phyloP scores from a whole-genome alignment of 2,888 invertebrate genomes.

The Melanchra persicariae region DNA sequence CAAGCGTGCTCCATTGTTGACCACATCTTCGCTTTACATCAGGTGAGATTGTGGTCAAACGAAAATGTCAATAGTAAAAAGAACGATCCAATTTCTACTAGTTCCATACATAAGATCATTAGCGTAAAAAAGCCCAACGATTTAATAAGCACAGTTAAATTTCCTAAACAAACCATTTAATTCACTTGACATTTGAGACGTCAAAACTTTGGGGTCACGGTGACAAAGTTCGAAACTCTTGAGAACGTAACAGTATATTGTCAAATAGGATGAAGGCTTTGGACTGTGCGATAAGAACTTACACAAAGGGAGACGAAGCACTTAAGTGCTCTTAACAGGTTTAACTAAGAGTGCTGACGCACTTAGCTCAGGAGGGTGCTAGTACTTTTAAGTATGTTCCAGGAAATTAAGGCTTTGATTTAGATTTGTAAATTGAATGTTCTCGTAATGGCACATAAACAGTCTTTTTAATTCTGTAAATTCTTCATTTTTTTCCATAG shows the following conservation, averaged over 20 bases:
- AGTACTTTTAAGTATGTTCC: slow-evolving; percentile 13
- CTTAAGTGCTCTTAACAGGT: slow-evolving; percentile 50
- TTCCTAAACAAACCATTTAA: slow-evolving; percentile 3
- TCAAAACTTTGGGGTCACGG: slow-evolving; percentile 2
- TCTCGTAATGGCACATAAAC: neutral
- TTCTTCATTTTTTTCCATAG: too few species aligned
- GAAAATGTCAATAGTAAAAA: too few species aligned
- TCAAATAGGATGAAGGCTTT: slow-evolving; percentile 36
- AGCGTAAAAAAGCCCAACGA: too few species aligned
- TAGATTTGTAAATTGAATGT: neutral
- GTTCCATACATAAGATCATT: too few species aligned
- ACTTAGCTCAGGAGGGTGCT: slow-evolving; percentile 24
- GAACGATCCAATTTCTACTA: too few species aligned
- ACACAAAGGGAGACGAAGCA: slow-evolving; percentile 42
- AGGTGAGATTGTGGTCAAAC: too few species aligned
- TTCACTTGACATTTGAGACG: slow-evolving; percentile 6
- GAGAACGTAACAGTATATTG: slow-evolving; percentile 36
- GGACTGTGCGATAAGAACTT: slow-evolving; percentile 47
- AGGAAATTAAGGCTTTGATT: slow-evolving; percentile 26
- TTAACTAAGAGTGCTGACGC: slow-evolving; percentile 41
- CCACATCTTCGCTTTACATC: too few species aligned
- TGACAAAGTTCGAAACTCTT: slow-evolving; percentile 15
- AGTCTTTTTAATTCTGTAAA: neutral
- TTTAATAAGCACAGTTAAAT: neutral
- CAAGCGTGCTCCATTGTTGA: too few species aligned